phyloP scores from a whole-genome alignment of 2,797 vertebrate species.

The Onychomys torridus region DNA sequence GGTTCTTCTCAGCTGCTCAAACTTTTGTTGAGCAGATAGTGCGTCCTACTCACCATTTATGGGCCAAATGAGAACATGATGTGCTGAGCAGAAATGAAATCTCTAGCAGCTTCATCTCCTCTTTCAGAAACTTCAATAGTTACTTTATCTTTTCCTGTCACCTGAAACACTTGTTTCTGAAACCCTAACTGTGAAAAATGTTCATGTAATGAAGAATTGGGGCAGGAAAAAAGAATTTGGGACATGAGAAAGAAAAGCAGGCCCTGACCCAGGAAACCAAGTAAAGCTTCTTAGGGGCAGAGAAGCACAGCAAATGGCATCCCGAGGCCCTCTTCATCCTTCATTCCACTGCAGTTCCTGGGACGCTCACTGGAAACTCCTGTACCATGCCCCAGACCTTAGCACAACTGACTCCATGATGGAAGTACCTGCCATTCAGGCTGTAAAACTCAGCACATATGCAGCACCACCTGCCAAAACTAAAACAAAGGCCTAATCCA shows the following conservation, averaged over 20 bases:
- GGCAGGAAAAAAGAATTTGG: background rate
- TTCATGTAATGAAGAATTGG: background rate
- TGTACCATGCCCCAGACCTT: background rate
- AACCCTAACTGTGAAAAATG: background rate
- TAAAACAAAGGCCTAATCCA: background rate
- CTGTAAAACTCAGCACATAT: background rate
- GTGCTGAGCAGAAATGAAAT: background rate
- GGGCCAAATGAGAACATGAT: background rate
- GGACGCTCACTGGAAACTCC: background rate
- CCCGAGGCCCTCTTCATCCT: background rate
- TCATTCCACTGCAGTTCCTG: background rate
- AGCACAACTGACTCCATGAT: background rate
- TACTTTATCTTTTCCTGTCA: background rate
- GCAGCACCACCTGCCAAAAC: background rate
- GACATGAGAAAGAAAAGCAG: background rate
- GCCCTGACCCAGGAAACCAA: background rate
- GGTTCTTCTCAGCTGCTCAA: background rate
- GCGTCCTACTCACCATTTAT: background rate
- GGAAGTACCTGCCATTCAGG: background rate
- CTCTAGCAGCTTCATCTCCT: constrained; percentile 4
- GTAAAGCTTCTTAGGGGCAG: background rate
- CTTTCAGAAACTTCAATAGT: background rate
- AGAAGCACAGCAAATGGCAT: background rate
- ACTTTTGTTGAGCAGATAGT: background rate
- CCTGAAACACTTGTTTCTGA: background rate